Base-by-base conservation (phyloP, 2,888 invertebrate genomes). In the Stictocephala bisonia region DNA sequence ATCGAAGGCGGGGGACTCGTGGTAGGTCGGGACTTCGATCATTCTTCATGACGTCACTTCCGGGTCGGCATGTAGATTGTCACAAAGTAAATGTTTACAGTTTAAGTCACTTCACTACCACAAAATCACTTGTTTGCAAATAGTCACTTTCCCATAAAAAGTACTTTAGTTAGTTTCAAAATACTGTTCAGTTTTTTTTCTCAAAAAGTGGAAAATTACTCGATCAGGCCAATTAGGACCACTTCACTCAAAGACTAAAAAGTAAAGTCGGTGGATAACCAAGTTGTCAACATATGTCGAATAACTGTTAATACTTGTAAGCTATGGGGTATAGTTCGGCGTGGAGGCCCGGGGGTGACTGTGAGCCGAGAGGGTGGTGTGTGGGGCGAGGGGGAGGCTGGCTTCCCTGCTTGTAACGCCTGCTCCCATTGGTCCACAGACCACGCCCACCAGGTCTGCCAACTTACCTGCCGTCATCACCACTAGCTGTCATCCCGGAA, bases 21-120 rank as follows among this genome's bases (percentile, higher is more conserved):
- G n/a, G n/a, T n/a, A n/a, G n/a, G 11, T 11, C 6, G 53, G 53
- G 13, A 60, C 27, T 35, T 64, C 64, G 22, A 64, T 64, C 64
- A 64, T 64, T 15, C 64, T 64, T 64, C 64, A 64, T 64, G 64
- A 60, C 60, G 60, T 60, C 60, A 60, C 60, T n/a, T 1, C 2
- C 60, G 35, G 35, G 40, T n/a, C n/a, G n/a, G n/a, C n/a, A n/a
- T n/a, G n/a, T n/a, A n/a, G n/a, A n/a, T n/a, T n/a, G n/a, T n/a
- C n/a, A n/a, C n/a, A n/a, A n/a, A n/a, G n/a, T n/a, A n/a, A n/a
- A n/a, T n/a, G n/a, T n/a, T n/a, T n/a, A n/a, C n/a, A n/a, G n/a
- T n/a, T n/a, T n/a, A n/a, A n/a, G n/a, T n/a, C n/a, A n/a, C n/a
- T n/a, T n/a, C n/a, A n/a, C n/a, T n/a, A n/a, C n/a, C n/a, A n/a